phyloP scores from a whole-genome alignment of 2,888 invertebrate species.

The Meganola albula region DNA sequence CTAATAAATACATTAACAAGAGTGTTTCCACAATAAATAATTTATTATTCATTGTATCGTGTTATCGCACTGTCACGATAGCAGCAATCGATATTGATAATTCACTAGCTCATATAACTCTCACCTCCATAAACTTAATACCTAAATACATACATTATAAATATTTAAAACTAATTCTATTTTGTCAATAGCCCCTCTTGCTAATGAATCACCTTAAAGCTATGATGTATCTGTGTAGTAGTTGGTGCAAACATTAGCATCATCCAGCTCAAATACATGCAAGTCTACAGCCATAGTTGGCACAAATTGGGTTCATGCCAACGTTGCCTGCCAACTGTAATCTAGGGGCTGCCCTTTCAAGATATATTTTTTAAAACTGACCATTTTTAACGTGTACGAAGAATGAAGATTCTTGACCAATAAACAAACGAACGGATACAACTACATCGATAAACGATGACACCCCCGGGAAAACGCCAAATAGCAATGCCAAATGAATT shows the following conservation, averaged over 20 bases:
- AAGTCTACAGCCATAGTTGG: constrained; percentile 42
- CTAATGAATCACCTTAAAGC: constrained; percentile 3
- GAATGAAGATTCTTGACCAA: constrained; percentile 14
- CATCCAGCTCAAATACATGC: constrained; percentile 35
- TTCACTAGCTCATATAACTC: constrained; percentile 40
- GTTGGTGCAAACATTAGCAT: constrained; percentile 39
- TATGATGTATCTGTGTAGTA: constrained; percentile 9
- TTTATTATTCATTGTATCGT: constrained; percentile 37
- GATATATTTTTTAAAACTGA: constrained; percentile 40
- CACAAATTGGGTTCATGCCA: constrained; percentile 61
- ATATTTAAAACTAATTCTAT: constrained; percentile 14
- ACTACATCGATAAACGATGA: constrained; percentile 35
- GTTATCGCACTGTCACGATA: constrained; percentile 53
- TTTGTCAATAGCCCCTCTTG: no score
- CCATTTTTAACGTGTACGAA: constrained; percentile 29
- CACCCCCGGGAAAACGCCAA: constrained; percentile 39
- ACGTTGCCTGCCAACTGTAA: constrained; percentile 52
- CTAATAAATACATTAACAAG: neutral
- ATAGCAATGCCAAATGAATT: constrained; percentile 41
- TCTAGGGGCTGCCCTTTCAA: constrained; percentile 48
- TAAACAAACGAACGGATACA: constrained; percentile 31
- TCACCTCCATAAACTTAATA: constrained; percentile 29
- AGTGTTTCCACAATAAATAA: constrained; percentile 14
- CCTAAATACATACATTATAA: constrained; percentile 21
- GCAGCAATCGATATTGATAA: constrained; percentile 59